Base-by-base conservation (phyloP, 2,888 invertebrate species). In the Cosmia trapezina region DNA sequence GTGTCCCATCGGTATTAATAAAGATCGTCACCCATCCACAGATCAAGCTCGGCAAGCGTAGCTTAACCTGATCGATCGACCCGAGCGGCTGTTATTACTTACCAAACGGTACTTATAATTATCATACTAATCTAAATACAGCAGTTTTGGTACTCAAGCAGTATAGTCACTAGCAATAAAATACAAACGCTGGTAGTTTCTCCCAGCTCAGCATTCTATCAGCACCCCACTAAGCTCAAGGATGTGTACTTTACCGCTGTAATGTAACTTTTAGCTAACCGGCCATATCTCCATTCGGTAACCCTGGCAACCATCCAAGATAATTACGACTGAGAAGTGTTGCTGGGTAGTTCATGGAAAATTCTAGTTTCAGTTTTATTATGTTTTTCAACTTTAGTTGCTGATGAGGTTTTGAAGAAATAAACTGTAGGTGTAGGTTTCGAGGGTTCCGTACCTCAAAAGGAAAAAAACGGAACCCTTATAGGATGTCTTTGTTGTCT, bases 341-440 rank as follows among this genome's bases (percentile, higher is more conserved):
- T 78, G 72, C 83, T 76, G 71, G 75, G 66, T 70, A 49, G 68
- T 69, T 70, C 56, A 68, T 70, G 65, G 68, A 53, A 61, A 68
- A 63, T 76, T 76, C 47, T 54, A 64, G 61, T 17, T 73, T 67
- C 41, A 65, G 49, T 51, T 51, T 73, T 70, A 68, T 71, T 80
- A 49, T 49, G 57, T 68, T 76, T 61, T n/a, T n/a, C n/a, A n/a
- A 56, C n/a, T 53, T 45, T 28, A 17, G 41, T 2, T 56, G 53
- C 54, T 54, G 43, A 43, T 49, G 72, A 72, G 54, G n/a, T 37
- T 45, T 47, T 28, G 14, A 47, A 45, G 56, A 45, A 47, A 54
- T 0, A 54, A 14, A 8, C 4, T 70, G 5, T 28, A n/a, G 97
- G 99, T n/a, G n/a, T n/a, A n/a, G n/a, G n/a, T n/a, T n/a, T n/a